Evolutionary conservation across 2,888 invertebrate species (phyloP).

Genomic region (Drosophila niveifrons): DNA sequence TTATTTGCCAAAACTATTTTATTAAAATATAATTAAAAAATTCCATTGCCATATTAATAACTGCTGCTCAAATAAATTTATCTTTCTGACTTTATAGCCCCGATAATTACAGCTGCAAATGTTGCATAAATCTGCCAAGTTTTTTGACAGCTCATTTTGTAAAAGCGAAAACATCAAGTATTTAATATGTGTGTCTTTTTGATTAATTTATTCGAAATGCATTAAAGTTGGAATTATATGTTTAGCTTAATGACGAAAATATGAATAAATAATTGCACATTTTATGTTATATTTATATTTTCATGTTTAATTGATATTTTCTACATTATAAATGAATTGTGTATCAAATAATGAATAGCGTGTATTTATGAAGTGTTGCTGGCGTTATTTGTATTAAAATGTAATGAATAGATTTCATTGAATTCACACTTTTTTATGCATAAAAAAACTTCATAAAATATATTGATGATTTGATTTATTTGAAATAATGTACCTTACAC

Average conservation of each 20-base stretch:
- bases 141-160: not conserved
- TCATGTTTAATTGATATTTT: not conserved
- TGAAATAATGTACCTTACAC: too few species aligned
- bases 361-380: not conserved
- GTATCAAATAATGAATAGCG: not conserved
- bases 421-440: not conserved
- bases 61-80: slow-evolving; percentile 26
- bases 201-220: slow-evolving; percentile 6
- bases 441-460: too few species aligned
- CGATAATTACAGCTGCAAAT: slow-evolving; percentile 5
- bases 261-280: not conserved
- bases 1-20: slow-evolving; percentile 42
- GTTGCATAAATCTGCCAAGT: slow-evolving; percentile 20
- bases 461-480: too few species aligned
- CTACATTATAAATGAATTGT: not conserved
- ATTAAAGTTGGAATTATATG: slow-evolving; percentile 1
- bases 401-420: not conserved
- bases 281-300: not conserved
- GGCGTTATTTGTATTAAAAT: not conserved
- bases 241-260: slow-evolving; percentile 7
- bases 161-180: not conserved
- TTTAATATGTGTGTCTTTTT: not conserved
- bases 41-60: slow-evolving; percentile 37
- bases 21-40: slow-evolving; percentile 51
- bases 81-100: slow-evolving; percentile 8